phyloP scores from a whole-genome alignment of 53 echinoderm and acorn worm genomes.

The Temnopleurus reevesii region DNA sequence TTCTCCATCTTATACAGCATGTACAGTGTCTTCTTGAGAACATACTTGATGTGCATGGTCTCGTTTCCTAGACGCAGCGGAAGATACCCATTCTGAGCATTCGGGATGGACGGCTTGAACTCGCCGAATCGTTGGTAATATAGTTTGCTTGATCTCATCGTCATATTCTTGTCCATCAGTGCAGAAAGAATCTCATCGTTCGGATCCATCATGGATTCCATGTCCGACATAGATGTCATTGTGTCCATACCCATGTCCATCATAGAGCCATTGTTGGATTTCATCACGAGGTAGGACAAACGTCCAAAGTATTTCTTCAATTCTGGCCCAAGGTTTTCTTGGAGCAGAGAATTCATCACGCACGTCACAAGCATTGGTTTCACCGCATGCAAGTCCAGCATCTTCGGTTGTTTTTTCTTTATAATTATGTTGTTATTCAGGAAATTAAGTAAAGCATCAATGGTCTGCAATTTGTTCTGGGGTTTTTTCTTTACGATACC shows the following conservation, averaged over 20 bases:
- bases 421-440: too few species aligned
- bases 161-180: not conserved
- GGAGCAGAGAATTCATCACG: not conserved
- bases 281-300: not conserved
- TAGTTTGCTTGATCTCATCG: not conserved
- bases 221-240: not conserved
- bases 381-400: not conserved
- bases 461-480: not conserved
- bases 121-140: not conserved
- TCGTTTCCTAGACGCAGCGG: not conserved
- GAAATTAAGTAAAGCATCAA: too few species aligned
- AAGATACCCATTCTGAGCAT: not conserved
- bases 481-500: too few species aligned
- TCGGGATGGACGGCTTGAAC: not conserved
- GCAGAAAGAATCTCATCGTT: slow-evolving; percentile 18
- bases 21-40: not conserved
- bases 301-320: not conserved
- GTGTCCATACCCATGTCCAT: not conserved
- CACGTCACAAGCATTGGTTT: not conserved
- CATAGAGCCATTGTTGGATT: not conserved
- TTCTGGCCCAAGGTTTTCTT: not conserved
- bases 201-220: not conserved
- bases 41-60: not conserved
- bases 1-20: not conserved
- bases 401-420: not conserved